These are phyloP conservation scores for Meteorus sp. DNA, from an alignment of 1,140 invertebrate species.

Conservation along the genomic window DNA sequence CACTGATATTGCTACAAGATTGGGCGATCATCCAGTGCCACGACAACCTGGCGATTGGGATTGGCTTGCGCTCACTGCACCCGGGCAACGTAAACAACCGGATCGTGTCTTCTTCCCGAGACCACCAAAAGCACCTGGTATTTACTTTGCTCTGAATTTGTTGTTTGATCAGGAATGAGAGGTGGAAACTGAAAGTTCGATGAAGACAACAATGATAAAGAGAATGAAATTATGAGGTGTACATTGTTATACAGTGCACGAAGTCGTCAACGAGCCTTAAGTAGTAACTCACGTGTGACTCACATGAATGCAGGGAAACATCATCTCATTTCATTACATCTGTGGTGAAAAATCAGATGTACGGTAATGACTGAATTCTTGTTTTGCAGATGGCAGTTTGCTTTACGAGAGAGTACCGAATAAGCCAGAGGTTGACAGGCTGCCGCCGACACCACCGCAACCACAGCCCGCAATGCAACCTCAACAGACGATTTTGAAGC, in stretches of 20 bases:
- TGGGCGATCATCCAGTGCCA: conserved; percentile 65
- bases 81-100: conserved; percentile 76
- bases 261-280: too few relatives aligned
- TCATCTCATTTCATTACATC: too few relatives aligned
- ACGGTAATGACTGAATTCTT: not conserved
- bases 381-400: conserved; percentile 74
- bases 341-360: too few relatives aligned
- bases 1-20: conserved; percentile 74
- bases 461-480: conserved; percentile 58
- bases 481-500: conserved; percentile 67
- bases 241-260: too few relatives aligned
- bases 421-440: conserved; percentile 73
- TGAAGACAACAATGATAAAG: not conserved
- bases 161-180: not conserved
- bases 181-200: not conserved
- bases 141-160: conserved; percentile 3
- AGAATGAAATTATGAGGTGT: too few relatives aligned
- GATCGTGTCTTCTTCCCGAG: conserved; percentile 82
- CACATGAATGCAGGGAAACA: not conserved
- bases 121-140: conserved; percentile 78
- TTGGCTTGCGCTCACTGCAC: conserved; percentile 80
- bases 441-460: conserved; percentile 61
- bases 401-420: conserved; percentile 82
- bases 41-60: conserved; percentile 69
- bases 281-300: not conserved